A percentile compares a stretch with the other conserved stretches of the same genome.
phyloP scores from a whole-genome alignment of 2,888 invertebrate genomes.

The Parnassius glacialis region DNA sequence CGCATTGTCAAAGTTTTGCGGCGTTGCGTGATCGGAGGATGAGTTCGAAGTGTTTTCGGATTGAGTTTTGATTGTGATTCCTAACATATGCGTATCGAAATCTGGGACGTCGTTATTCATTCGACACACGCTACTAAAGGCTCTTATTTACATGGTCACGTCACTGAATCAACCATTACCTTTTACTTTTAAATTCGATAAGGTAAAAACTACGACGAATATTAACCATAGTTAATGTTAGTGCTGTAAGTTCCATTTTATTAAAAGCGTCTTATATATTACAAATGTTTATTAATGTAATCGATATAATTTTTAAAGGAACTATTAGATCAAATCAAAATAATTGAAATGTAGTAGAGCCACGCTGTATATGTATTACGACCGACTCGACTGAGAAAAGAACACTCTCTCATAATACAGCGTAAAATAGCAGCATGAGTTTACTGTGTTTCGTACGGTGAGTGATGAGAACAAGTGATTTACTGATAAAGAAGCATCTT shows the following conservation, averaged over 20 bases:
- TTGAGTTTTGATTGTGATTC: constrained; percentile 71
- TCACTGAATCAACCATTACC: constrained; percentile 61
- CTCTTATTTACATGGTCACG: constrained; percentile 50
- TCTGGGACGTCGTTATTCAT: constrained; percentile 61
- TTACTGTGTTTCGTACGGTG: no score
- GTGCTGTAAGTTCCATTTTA: constrained; percentile 7
- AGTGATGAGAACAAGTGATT: no score
- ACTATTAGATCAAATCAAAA: no score
- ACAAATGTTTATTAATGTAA: not conserved
- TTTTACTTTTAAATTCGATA: constrained; percentile 37
- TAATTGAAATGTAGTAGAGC: no score
- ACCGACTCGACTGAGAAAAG: no score
- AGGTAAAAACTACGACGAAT: constrained; percentile 11
- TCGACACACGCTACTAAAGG: constrained; percentile 57
- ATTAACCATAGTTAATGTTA: not conserved
- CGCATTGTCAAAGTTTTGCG: constrained; percentile 46
- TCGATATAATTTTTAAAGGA: not conserved
- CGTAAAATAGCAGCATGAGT: no score
- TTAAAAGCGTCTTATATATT: not conserved
- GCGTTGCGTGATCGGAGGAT: constrained; percentile 56
- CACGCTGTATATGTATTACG: no score
- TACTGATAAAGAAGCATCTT: no score
- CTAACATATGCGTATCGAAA: constrained; percentile 52
- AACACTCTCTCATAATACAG: no score
- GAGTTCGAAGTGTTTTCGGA: constrained; percentile 64